Base-by-base conservation (phyloP, 2,113 vertebrate species). In the Lipophrys pholis region DNA sequence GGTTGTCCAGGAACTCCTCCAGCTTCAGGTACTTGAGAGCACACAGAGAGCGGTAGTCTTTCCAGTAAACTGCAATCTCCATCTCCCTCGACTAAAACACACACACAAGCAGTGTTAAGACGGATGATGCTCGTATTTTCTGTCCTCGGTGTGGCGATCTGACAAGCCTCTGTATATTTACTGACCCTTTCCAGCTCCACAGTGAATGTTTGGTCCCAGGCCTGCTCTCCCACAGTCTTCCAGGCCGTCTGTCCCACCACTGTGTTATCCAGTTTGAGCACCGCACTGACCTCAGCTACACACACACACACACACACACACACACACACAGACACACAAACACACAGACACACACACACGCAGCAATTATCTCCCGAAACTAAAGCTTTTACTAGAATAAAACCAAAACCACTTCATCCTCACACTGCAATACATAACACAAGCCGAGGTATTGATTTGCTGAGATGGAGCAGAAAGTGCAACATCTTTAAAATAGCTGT, bases 1-100 rank as follows among this genome's bases (percentile, higher is more conserved):
- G 95, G 59, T 97, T 96, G 87, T 97, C 96, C 81, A 97, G 87
- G 81, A 97, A 97, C 78, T 97, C 96, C 79, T 97, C 96, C 85
- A 97, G 79, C 88, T 97, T 97, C 59, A 97, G 92, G 85, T 96
- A 97, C 84, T 96, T 97, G n/a, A 97, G 89, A 40, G 96, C 96
- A 21, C 96, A 97, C 59, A 97, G 88, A 2, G 95, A 96, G 65
- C 96, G 94, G 49, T 93, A 95, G 81, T 97, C 96, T 73, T 90
- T 91, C 95, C 96, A 96, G 90, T 97, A 96, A 49, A 97, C 94
- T 0, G 95, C 95, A 1, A 97, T 91, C 91, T 97, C 96, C 93
- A 97, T 92, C 78, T 97, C 96, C 76, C 96, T 94, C 0, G 94
- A 93, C 96, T 97, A 40, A 21, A 84, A 71, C 49, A 72, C 11